These are phyloP conservation scores for Aplysia californica DNA, from an alignment of 1,140 invertebrate genomes.

Conservation along the genomic window DNA sequence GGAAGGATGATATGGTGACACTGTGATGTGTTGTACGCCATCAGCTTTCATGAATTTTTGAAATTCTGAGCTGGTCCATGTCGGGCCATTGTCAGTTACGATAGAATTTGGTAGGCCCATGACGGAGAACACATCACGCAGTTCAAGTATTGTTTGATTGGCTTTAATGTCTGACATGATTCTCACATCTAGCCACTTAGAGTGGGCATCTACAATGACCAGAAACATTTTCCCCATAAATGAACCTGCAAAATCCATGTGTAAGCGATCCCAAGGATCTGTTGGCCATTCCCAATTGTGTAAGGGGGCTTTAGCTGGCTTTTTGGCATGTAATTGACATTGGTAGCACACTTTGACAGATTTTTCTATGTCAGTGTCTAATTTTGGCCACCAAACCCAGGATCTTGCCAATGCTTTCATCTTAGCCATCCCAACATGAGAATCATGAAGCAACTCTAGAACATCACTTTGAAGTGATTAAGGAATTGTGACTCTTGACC, in stretches of 20 bases:
- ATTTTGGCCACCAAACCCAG: not conserved
- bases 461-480: not conserved
- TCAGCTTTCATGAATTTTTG: not conserved
- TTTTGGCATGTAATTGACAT: no score
- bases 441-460: not conserved
- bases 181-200: not conserved
- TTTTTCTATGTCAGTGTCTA: not conserved
- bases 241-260: no score
- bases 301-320: no score
- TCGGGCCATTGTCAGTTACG: not conserved
- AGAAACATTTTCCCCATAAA: not conserved
- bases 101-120: not conserved
- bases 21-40: not conserved
- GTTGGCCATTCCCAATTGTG: no score
- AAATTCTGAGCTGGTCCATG: not conserved
- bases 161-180: no score
- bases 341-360: not conserved
- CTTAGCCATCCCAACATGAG: not conserved
- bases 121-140: not conserved
- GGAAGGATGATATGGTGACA: not conserved
- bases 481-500: not conserved
- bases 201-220: not conserved
- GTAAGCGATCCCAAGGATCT: no score
- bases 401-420: not conserved
- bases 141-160: not conserved